Evolutionary conservation across 1,140 invertebrate species (phyloP).

Genomic region (Bombus impatiens): DNA sequence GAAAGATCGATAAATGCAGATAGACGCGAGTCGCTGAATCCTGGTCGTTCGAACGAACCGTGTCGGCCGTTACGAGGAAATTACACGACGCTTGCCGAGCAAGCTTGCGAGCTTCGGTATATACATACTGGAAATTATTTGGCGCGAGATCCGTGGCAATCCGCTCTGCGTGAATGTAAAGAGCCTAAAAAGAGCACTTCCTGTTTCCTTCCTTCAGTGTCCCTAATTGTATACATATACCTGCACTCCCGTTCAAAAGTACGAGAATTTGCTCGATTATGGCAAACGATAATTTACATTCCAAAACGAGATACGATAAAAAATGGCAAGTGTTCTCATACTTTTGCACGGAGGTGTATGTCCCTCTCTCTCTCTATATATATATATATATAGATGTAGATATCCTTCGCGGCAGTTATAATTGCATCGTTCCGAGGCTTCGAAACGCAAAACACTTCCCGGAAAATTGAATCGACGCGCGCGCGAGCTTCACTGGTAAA

Average conservation of each 20-base stretch:
- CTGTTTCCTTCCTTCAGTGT: background rate
- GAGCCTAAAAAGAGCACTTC: constrained; percentile 13
- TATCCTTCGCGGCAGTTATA: constrained; percentile 48
- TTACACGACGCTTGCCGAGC: constrained; percentile 4
- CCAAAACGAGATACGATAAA: background rate
- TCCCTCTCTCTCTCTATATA: background rate
- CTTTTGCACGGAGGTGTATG: background rate
- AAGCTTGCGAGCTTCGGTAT: background rate
- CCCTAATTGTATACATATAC: background rate
- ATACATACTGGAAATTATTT: constrained; percentile 41
- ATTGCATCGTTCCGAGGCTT: constrained; percentile 51
- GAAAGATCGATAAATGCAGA: background rate
- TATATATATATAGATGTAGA: background rate
- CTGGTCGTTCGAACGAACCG: background rate
- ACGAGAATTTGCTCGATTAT: background rate
- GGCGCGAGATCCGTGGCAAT: constrained; percentile 49
- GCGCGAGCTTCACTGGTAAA: constrained; percentile 45
- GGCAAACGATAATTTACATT: background rate
- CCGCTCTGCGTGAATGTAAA: constrained; percentile 49
- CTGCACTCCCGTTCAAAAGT: background rate
- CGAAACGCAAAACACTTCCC: constrained; percentile 58
- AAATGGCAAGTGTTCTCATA: background rate
- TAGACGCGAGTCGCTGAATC: constrained; percentile 16
- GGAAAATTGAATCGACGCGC: constrained; percentile 65
- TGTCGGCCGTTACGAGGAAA: constrained; percentile 31